phyloP scores from a whole-genome alignment of 2,113 vertebrate genomes.

The Crotalus viridis region DNA sequence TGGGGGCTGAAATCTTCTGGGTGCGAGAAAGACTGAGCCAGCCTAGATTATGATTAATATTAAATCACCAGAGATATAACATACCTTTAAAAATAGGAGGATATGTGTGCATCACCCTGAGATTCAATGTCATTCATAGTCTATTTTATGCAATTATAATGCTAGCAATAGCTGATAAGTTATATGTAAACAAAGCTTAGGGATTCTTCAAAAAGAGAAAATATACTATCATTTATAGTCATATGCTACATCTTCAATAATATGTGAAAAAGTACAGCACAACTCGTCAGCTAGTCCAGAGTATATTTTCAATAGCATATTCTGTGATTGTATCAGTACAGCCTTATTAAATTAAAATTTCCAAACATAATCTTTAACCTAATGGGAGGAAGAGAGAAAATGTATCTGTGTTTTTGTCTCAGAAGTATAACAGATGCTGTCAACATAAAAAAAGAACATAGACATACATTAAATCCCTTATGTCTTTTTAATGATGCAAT shows the following conservation, averaged over 20 bases:
- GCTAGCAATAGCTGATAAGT: neutral
- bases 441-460: constrained; percentile 66
- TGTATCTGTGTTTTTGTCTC: constrained; percentile 40
- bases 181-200: neutral
- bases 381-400: constrained; percentile 41
- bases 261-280: neutral
- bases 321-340: neutral
- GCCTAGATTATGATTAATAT: neutral
- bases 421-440: constrained; percentile 59
- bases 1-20: constrained; percentile 9
- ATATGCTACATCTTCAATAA: neutral
- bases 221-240: neutral
- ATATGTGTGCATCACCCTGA: neutral
- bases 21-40: neutral
- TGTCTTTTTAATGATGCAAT: constrained; percentile 75
- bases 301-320: constrained; percentile 3
- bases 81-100: neutral
- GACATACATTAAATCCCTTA: constrained; percentile 71
- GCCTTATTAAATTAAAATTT: constrained; percentile 45
- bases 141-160: neutral
- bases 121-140: neutral
- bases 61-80: neutral
- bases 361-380: constrained; percentile 35
- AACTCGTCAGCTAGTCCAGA: neutral
- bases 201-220: neutral